Evolutionary conservation across 2,113 vertebrate species (phyloP).

Genomic region (Elgaria multicarinata): DNA sequence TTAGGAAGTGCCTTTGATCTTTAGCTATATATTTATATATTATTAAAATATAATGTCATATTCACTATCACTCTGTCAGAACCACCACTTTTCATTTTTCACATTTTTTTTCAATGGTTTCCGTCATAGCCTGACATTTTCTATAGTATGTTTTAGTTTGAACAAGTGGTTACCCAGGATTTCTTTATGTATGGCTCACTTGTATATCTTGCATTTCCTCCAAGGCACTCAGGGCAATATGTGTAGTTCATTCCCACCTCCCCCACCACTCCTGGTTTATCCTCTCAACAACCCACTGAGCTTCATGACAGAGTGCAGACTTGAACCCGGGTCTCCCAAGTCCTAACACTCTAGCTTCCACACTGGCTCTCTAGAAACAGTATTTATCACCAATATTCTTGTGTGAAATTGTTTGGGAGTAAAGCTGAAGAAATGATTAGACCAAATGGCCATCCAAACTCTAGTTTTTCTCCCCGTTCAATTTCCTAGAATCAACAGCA

Average conservation of each 20-base stretch:
- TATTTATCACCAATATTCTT: background rate
- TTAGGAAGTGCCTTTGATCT: conserved; percentile 27
- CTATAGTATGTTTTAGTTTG: background rate
- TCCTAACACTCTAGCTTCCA: too few species aligned
- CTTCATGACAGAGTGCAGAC: background rate
- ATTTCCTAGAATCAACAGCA: conserved; percentile 87
- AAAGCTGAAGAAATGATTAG: background rate
- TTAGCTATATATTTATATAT: background rate
- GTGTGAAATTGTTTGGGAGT: background rate
- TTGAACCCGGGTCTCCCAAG: background rate
- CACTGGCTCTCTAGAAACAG: background rate
- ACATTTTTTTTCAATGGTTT: background rate
- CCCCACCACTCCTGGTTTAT: background rate
- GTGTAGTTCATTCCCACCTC: too few species aligned
- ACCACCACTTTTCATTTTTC: background rate
- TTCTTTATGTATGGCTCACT: background rate
- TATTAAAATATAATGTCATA: background rate
- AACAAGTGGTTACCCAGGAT: background rate
- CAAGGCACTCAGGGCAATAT: background rate
- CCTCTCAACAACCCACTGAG: background rate
- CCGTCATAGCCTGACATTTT: background rate
- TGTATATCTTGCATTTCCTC: background rate
- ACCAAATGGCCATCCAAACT: background rate
- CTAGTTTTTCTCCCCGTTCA: background rate
- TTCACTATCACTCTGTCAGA: background rate